Base-by-base conservation (phyloP, 1,140 invertebrate genomes). In the Triops cancriformis region DNA sequence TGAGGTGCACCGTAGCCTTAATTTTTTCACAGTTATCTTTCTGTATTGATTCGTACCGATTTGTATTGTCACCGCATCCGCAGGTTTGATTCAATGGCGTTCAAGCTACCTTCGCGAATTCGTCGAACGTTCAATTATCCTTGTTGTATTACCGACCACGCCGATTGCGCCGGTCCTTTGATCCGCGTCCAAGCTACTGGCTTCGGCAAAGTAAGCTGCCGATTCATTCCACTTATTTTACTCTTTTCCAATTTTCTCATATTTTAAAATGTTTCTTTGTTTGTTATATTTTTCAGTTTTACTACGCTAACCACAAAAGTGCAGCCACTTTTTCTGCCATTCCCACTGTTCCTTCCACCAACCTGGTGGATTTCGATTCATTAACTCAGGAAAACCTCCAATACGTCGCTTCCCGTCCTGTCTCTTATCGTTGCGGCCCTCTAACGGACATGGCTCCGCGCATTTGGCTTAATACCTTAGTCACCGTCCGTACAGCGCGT, bases 401-500 rank as follows among this genome's bases (percentile, higher is more conserved):
- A 28, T 18, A 42, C 1, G n/a, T 77, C 1, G 26, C 64, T 41
- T 23, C 72, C 26, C 72, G 73, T 11, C 72, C 72, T 26, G 43
- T 78, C 10, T 73, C 78, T 26, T 81, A 74, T 79, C 81, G 80
- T 14, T 83, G 81, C 75, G 82, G 82, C 18, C 80, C 81, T 7
- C 81, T 82, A 11, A 82, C 82, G 0, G 80, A 82, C 9, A 82
- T 83, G 76, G 80, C 82, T 12, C 79, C 82, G 12, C 80, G 79
- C 73, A 73, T 79, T 14, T 84, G 83, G 83, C 74, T 80, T 4
- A 80, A 82, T 72, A 84, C 83, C 11, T 79, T 80, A 37, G 86
- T 86, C 3, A 86, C 85, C 9, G 82, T 84, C 0, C 83, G 86
- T 76, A 80, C 84, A 74, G 81, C 85, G 12, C 82, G 82, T 26